Base-by-base conservation (phyloP, 2,797 vertebrate species). In the Geotrypetes seraphini region DNA sequence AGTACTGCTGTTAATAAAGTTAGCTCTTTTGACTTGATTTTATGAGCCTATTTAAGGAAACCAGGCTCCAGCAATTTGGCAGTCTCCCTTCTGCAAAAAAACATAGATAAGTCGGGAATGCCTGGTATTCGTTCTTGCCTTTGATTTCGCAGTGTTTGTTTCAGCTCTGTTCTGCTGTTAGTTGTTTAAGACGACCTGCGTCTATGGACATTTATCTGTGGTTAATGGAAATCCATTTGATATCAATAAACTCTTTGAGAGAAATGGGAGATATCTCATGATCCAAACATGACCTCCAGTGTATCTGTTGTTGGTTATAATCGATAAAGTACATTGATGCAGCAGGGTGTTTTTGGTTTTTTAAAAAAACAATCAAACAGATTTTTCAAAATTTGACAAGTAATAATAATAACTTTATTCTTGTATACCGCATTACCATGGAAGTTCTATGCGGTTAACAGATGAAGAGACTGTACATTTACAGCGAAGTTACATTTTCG, bases 41-140 rank as follows among this genome's bases (percentile, higher is more conserved):
- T 71, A 73, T 63, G 63, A 73, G 65, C 65, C 67, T 63, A 69
- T 68, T 53, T 60, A 65, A 69, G 59, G 54, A 60, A 53, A 46
- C 57, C 65, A 71, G 70, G 39, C 63, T 50, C 53, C 49, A 40
- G 14, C 12, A 30, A 42, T 37, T 45, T 50, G 54, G 40, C 63
- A 43, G 56, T 49, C 36, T 30, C 37, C 36, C 33, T 25, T 40
- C 39, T 22, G 30, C 50, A 49, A n/a, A 25, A 42, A 46, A 12
- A 22, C 46, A 36, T 31, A 70, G 69, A 73, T 68, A 73, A 64
- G 33, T 55, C 47, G 60, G 62, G 64, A 70, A 70, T 70, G 62
- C 28, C 23, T 48, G 62, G 60, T 41, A 63, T 68, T 47, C 58
- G 44, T 42, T 36, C 47, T 55, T 53, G 50, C 53, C 43, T 64